A percentile compares a stretch with the other conserved stretches of the same genome.
Evolutionary conservation across 2,888 invertebrate species (phyloP).

Genomic region (Drosophila longiperda): DNA sequence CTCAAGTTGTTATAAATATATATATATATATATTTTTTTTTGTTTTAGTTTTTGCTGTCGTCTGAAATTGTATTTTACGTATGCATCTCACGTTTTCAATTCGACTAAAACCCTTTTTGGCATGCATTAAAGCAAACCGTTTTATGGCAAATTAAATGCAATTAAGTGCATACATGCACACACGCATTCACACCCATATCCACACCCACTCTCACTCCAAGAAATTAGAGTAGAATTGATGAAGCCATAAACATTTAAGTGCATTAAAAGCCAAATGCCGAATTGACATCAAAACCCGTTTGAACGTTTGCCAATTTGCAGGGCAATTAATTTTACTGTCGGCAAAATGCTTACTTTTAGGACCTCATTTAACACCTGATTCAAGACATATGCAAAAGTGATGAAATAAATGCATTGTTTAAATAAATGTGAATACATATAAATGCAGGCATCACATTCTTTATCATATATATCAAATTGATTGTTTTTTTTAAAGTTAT

Average conservation of each 20-base stretch:
- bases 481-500: not conserved
- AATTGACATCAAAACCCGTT: conserved; percentile 30
- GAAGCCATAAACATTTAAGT: conserved; percentile 57
- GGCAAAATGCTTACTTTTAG: conserved; percentile 37
- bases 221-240: conserved; percentile 30
- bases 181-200: conserved; percentile 6
- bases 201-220: not conserved
- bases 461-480: not conserved
- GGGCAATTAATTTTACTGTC: conserved; percentile 36
- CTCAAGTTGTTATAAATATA: not conserved
- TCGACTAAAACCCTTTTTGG: conserved; percentile 63
- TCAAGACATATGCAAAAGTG: conserved; percentile 17
- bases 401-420: conserved; percentile 22
- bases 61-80: conserved; percentile 48
- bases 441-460: not conserved
- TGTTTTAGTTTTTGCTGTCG: not conserved
- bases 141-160: conserved; percentile 76
- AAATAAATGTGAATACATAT: not conserved
- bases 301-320: conserved; percentile 19
- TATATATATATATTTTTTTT: not conserved
- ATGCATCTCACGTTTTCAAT: conserved; percentile 73
- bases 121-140: conserved; percentile 57
- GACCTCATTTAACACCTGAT: conserved; percentile 46
- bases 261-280: conserved; percentile 43
- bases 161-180: conserved; percentile 58